Conservation (phyloP, 2,888 invertebrate genomes). For the Steinernema hermaphroditum region DNA sequence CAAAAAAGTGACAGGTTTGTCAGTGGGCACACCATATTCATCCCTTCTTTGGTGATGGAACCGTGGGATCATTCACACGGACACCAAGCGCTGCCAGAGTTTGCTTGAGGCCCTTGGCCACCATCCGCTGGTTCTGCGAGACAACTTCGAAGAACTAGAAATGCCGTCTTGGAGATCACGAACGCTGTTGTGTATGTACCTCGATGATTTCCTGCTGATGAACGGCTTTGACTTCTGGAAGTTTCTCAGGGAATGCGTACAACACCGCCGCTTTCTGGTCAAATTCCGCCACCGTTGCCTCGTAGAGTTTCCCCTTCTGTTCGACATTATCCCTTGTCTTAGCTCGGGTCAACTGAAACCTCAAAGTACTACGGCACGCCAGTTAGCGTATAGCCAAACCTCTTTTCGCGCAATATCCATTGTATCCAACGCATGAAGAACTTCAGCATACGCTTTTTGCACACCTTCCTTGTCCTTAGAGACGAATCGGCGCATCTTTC, state of each 20-base stretch:
- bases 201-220: conserved; percentile 16
- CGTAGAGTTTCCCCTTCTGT: conserved; percentile 33
- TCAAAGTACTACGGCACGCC: neutral
- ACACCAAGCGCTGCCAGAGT: neutral
- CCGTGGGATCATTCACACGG: too few relatives aligned
- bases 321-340: conserved; percentile 33
- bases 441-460: conserved; percentile 28
- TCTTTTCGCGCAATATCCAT: conserved; percentile 36
- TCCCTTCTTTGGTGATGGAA: too few relatives aligned
- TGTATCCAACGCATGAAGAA: conserved; percentile 15
- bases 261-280: conserved; percentile 29
- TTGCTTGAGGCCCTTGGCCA: neutral
- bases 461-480: conserved; percentile 28
- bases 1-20: too few relatives aligned
- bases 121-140: neutral
- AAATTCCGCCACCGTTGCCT: conserved; percentile 33
- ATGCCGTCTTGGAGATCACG: neutral
- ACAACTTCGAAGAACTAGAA: neutral
- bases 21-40: too few relatives aligned
- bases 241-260: neutral
- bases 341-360: conserved; percentile 32
- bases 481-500: conserved; percentile 36
- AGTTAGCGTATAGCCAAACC: conserved; percentile 12
- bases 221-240: neutral
- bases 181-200: neutral